Conservation (phyloP, 2,797 vertebrate species). For the Strix occidentalis region DNA sequence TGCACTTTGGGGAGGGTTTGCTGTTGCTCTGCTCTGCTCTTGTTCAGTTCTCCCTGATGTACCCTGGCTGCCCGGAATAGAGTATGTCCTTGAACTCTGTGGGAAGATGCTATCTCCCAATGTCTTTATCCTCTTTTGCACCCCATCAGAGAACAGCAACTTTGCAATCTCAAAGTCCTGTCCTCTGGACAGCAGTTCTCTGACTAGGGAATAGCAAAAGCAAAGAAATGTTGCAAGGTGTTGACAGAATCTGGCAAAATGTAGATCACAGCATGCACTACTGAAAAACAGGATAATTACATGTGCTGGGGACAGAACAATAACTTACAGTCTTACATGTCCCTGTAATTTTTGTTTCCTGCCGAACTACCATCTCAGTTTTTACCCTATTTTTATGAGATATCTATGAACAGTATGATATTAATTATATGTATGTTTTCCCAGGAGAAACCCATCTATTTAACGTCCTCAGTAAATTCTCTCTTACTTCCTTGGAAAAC, state of each 20-base stretch:
- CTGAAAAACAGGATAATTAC: not conserved
- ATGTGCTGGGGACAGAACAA: not conserved
- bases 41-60: not conserved
- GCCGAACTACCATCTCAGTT: not conserved
- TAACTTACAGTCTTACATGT: not conserved
- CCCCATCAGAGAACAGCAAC: not conserved
- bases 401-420: not conserved
- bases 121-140: not conserved
- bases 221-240: not conserved
- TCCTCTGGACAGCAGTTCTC: not conserved
- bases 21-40: not conserved
- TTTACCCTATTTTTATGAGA: not conserved
- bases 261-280: accelerated
- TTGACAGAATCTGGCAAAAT: not conserved
- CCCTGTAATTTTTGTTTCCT: not conserved
- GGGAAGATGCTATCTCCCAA: not conserved
- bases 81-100: not conserved
- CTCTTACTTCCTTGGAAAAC: constrained; percentile 57
- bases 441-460: constrained; percentile 2
- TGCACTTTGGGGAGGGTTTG: not conserved
- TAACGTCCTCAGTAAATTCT: constrained; percentile 63
- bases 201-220: not conserved
- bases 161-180: not conserved
- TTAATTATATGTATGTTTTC: constrained; percentile 25
- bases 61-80: not conserved